Percentiles rank a stretch among this genome's conserved stretches.
phyloP scores from a whole-genome alignment of 2,797 vertebrate species.

The Poeciliopsis presidionis region DNA sequence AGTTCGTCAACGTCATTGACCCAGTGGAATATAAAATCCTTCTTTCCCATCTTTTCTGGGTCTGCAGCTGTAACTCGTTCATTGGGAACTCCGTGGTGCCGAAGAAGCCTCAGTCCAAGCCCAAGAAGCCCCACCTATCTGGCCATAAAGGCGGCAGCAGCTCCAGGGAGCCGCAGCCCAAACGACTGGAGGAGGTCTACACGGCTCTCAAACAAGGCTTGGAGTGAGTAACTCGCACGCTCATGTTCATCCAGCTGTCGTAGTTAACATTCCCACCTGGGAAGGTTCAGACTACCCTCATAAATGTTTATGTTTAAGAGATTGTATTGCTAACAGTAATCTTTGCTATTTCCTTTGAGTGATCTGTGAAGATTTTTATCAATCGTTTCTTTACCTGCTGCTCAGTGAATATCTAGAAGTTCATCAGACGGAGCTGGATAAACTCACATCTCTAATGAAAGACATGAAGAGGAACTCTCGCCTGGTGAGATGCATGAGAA shows the following conservation, averaged over 20 bases:
- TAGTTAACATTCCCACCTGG: neutral
- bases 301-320: neutral
- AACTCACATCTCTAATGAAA: conserved; percentile 92
- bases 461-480: conserved; percentile 99
- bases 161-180: conserved; percentile 92
- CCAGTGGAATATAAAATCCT: neutral
- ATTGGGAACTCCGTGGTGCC: conserved; percentile 91
- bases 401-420: conserved; percentile 94
- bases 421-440: conserved; percentile 94
- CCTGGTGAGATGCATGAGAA: conserved; percentile 83
- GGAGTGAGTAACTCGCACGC: conserved; percentile 82
- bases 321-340: neutral
- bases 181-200: conserved; percentile 93
- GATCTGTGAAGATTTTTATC: neutral
- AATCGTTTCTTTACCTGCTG: conserved; percentile 14
- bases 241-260: neutral
- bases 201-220: conserved; percentile 90
- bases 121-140: conserved; percentile 92
- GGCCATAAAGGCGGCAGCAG: conserved; percentile 89
- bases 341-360: neutral
- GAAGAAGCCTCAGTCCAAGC: conserved; percentile 95
- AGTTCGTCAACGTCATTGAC: neutral
- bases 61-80: conserved; percentile 94
- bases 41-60: conserved; percentile 32
- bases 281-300: neutral